Conservation (phyloP, 2,888 invertebrate genomes). For the Xestia c-nigrum region DNA sequence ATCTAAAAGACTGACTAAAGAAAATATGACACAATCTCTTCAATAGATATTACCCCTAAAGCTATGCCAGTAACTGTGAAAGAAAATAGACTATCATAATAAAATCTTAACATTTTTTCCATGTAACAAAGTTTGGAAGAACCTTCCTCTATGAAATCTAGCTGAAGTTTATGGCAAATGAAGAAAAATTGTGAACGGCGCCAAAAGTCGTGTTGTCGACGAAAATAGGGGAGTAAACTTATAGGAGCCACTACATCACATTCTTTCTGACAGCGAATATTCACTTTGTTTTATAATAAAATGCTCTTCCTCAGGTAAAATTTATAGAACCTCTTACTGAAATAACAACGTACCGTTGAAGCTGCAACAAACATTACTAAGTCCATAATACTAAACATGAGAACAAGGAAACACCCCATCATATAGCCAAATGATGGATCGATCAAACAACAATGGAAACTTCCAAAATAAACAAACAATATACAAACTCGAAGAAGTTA, state of each 20-base stretch:
- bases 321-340: slow-evolving; percentile 60
- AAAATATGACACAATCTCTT: slow-evolving; percentile 34
- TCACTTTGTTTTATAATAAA: slow-evolving; percentile 70
- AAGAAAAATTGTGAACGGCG: slow-evolving; percentile 69
- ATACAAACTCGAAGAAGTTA: slow-evolving; percentile 77
- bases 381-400: slow-evolving; percentile 28
- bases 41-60: slow-evolving; percentile 49
- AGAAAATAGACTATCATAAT: slow-evolving; percentile 63
- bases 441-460: slow-evolving; percentile 76
- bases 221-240: slow-evolving; percentile 69
- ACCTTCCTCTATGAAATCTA: slow-evolving; percentile 64
- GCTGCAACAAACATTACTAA: slow-evolving; percentile 21
- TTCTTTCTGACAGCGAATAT: slow-evolving; percentile 69
- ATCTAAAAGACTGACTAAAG: background rate
- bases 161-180: slow-evolving; percentile 71
- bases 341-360: slow-evolving; percentile 43
- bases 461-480: slow-evolving; percentile 72
- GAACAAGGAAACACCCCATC: slow-evolving; percentile 35
- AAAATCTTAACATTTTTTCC: slow-evolving; percentile 60
- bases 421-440: slow-evolving; percentile 71
- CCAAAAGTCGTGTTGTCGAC: slow-evolving; percentile 68
- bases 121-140: slow-evolving; percentile 61
- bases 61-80: slow-evolving; percentile 42
- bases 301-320: slow-evolving; percentile 60
- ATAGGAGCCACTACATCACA: slow-evolving; percentile 69